Conservation (phyloP, 2,113 vertebrate species). For the Taurulus bubalis region DNA sequence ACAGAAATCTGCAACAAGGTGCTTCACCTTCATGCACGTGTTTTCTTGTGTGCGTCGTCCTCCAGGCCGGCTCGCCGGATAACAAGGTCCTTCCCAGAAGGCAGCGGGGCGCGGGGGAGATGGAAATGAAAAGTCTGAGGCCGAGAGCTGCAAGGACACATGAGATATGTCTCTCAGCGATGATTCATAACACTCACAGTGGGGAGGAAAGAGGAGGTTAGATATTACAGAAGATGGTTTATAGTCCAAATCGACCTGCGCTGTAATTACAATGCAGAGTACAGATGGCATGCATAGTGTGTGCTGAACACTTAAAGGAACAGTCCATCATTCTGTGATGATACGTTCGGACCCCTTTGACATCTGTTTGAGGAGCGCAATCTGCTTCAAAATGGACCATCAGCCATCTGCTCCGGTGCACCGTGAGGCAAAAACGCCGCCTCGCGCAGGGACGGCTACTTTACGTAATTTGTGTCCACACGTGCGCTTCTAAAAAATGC, state of each 20-base stretch:
- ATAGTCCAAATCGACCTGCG: neutral
- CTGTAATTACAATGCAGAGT: neutral
- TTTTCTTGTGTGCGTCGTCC: neutral
- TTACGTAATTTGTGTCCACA: neutral
- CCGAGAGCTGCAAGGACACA: constrained; percentile 29
- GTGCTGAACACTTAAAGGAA: neutral
- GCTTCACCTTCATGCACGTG: neutral
- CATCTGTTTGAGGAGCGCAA: neutral
- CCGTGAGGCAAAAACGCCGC: neutral
- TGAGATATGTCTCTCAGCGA: constrained; percentile 20
- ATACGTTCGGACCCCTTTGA: neutral
- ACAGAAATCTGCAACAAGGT: constrained; percentile 1
- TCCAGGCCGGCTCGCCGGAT: constrained; percentile 7
- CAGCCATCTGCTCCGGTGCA: neutral
- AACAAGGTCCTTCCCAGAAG: constrained; percentile 45
- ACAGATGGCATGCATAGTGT: neutral
- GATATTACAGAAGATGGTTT: neutral
- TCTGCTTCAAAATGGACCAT: neutral
- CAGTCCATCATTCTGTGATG: neutral
- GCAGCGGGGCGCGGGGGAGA: neutral
- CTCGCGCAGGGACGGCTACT: neutral
- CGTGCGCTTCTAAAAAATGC: neutral
- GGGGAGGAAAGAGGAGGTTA: neutral
- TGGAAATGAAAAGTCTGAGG: constrained; percentile 39
- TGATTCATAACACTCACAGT: constrained; percentile 16